Evolutionary conservation across 2,797 vertebrate species (phyloP).

Genomic region (Amniataba percoides): DNA sequence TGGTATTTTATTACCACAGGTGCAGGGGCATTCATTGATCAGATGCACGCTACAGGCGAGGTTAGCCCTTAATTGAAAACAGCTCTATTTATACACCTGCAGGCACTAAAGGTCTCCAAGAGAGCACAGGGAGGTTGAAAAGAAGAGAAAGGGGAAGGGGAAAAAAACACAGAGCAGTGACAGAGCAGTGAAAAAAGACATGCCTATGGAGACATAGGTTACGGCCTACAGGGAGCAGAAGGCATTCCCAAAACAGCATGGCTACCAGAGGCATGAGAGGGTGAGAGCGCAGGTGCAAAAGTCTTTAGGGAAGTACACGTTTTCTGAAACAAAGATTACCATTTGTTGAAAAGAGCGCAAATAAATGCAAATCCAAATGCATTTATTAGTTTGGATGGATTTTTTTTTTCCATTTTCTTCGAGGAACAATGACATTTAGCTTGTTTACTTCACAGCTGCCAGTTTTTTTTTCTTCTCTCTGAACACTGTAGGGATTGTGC

Average conservation of each 20-base stretch:
- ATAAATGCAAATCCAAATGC: slow-evolving; percentile 28
- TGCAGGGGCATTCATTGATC: slow-evolving; percentile 88
- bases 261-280: slow-evolving; percentile 37
- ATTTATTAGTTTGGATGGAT: neutral
- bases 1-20: slow-evolving; percentile 92
- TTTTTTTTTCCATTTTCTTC: slow-evolving; percentile 2
- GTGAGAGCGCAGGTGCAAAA: slow-evolving; percentile 61
- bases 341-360: slow-evolving; percentile 24
- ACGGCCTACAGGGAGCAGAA: slow-evolving; percentile 56
- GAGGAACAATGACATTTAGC: slow-evolving; percentile 10
- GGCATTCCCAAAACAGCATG: slow-evolving; percentile 65
- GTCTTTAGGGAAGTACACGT: slow-evolving; percentile 5
- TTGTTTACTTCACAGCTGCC: slow-evolving; percentile 48
- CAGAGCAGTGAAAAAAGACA: slow-evolving; percentile 71
- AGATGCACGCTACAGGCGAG: slow-evolving; percentile 87
- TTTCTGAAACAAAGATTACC: slow-evolving; percentile 11
- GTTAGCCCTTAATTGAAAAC: slow-evolving; percentile 87
- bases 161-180: slow-evolving; percentile 55
- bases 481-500: slow-evolving; percentile 50
- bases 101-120: slow-evolving; percentile 86
- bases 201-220: slow-evolving; percentile 66
- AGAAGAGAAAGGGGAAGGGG: slow-evolving; percentile 54
- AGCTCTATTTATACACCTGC: slow-evolving; percentile 92
- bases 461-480: slow-evolving; percentile 3
- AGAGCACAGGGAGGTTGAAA: slow-evolving; percentile 74